Conservation (phyloP, 2,113 vertebrate species). For the Centropus unirufus region DNA sequence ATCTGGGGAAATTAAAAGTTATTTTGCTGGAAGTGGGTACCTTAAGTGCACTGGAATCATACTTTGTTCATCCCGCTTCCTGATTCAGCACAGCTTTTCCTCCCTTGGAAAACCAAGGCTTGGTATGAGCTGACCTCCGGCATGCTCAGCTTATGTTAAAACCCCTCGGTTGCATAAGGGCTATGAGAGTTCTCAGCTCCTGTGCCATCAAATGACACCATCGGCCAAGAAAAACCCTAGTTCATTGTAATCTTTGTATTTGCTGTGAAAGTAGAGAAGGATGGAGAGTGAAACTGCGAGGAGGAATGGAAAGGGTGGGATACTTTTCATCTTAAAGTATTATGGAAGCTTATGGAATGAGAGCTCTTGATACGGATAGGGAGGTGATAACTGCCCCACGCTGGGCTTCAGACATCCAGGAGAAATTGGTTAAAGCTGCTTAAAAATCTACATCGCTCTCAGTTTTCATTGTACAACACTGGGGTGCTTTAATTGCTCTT, state of each 20-base stretch:
- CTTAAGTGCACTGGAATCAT: neutral
- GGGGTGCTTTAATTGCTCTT: neutral
- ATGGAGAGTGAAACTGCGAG: neutral
- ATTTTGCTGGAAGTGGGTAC: neutral
- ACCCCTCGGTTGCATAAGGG: fast-evolving
- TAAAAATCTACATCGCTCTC: neutral
- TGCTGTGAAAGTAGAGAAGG: neutral
- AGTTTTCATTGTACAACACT: neutral
- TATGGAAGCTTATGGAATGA: neutral
- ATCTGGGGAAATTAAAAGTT: neutral
- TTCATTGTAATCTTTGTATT: neutral
- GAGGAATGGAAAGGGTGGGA: neutral
- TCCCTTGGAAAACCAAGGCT: neutral
- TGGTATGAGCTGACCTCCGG: neutral
- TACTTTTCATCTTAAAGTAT: neutral
- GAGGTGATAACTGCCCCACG: neutral
- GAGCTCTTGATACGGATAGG: neutral
- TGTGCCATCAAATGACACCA: neutral
- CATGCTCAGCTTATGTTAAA: neutral
- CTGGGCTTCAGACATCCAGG: fast-evolving
- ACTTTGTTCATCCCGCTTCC: neutral
- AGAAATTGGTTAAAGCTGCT: neutral
- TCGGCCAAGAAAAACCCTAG: neutral
- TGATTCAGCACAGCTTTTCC: neutral
- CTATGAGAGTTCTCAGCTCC: neutral